Evolutionary conservation across 1,140 invertebrate species (phyloP).

Genomic region (Chelonus insularis): DNA sequence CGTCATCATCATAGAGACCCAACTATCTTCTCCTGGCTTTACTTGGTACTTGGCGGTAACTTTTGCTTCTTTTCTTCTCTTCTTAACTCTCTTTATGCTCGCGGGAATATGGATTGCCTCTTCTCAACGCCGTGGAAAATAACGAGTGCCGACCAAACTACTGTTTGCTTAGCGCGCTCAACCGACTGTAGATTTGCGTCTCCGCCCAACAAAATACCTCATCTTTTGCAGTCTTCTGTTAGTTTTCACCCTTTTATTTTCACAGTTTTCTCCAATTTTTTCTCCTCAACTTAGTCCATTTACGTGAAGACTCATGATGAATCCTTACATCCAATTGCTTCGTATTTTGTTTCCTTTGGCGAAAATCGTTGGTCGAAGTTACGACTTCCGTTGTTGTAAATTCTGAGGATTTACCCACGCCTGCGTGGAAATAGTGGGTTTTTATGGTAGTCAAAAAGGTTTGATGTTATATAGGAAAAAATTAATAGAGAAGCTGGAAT

Average conservation of each 20-base stretch:
- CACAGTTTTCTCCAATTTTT: constrained; percentile 8
- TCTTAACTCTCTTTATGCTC: constrained; percentile 14
- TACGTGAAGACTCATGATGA: background rate
- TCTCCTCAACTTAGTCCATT: background rate
- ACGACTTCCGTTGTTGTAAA: constrained; percentile 24
- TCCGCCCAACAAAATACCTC: constrained; percentile 31
- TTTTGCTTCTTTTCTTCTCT: background rate
- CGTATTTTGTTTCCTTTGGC: constrained; percentile 8
- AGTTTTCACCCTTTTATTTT: constrained; percentile 29
- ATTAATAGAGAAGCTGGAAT: too few species aligned
- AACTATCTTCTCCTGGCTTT: constrained; percentile 31
- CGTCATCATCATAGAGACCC: constrained; percentile 24
- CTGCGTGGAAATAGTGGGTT: background rate
- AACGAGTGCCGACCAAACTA: constrained; percentile 36
- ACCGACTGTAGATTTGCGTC: constrained; percentile 28
- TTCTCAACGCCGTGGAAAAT: constrained; percentile 27
- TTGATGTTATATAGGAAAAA: background rate
- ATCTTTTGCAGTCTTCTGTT: constrained; percentile 23
- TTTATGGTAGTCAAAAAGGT: background rate
- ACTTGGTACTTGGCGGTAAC: background rate
- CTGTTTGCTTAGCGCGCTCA: constrained; percentile 45
- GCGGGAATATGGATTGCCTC: constrained; percentile 24
- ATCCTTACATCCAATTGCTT: background rate
- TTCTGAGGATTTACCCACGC: constrained; percentile 26
- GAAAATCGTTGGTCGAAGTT: constrained; percentile 20